Conservation (phyloP, 2,888 invertebrate genomes). For the Chalcis sispes region DNA sequence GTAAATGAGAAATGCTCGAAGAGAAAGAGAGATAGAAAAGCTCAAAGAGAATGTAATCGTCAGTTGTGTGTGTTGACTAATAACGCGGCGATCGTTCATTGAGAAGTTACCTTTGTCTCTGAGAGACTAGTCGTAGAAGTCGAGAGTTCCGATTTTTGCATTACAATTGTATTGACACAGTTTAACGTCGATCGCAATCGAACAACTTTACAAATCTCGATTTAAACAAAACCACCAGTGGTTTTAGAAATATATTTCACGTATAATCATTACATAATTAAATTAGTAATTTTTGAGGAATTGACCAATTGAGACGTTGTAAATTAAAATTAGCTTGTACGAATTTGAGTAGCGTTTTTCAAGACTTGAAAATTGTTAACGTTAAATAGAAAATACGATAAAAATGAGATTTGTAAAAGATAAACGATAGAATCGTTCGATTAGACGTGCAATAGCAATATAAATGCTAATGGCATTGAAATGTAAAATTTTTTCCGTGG, state of each 20-base stretch:
- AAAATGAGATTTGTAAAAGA: slow-evolving; percentile 36
- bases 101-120: slow-evolving; percentile 54
- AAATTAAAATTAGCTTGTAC: slow-evolving; percentile 47
- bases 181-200: slow-evolving; percentile 20
- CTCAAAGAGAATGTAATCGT: slow-evolving; percentile 37
- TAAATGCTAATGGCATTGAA: slow-evolving; percentile 38
- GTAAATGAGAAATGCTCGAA: slow-evolving; percentile 52
- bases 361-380: slow-evolving; percentile 41
- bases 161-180: slow-evolving; percentile 21
- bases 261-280: slow-evolving; percentile 14
- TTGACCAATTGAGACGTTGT: slow-evolving; percentile 46
- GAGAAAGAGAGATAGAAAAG: slow-evolving; percentile 12
- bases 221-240: neutral
- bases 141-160: slow-evolving; percentile 25
- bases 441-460: slow-evolving; percentile 56
- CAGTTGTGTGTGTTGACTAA: slow-evolving; percentile 9
- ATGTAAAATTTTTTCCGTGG: slow-evolving; percentile 45
- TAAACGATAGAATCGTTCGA: slow-evolving; percentile 31
- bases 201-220: slow-evolving; percentile 35
- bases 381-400: neutral
- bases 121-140: slow-evolving; percentile 37
- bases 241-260: slow-evolving; percentile 18
- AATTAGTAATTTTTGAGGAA: slow-evolving; percentile 43
- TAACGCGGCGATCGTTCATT: slow-evolving; percentile 34
- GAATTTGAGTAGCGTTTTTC: slow-evolving; percentile 38